Percentiles rank a stretch among this genome's conserved stretches.
Conservation (phyloP, 2,797 vertebrate species). For the Lerista edwardsae region DNA sequence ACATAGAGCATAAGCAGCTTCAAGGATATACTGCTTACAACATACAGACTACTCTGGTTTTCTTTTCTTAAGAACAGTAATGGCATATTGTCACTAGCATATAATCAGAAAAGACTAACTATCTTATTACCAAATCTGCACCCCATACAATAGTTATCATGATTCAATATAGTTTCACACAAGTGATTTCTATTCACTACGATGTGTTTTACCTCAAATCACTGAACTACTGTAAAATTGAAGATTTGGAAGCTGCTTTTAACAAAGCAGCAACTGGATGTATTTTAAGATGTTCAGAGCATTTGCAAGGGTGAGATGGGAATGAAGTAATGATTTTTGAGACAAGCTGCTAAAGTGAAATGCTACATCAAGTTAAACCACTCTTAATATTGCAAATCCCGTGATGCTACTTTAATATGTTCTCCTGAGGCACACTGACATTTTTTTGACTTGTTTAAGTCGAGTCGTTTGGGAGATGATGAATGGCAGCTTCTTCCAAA, state of each 20-base stretch:
- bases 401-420: background rate
- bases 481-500: constrained; percentile 3
- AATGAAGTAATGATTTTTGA: background rate
- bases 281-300: background rate
- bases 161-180: no score
- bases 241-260: background rate
- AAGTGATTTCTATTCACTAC: background rate
- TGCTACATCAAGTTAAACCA: background rate
- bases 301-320: background rate
- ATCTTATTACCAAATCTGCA: background rate
- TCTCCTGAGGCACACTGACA: background rate
- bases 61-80: no score
- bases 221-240: background rate
- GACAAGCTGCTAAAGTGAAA: constrained; percentile 4
- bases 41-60: no score
- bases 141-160: background rate
- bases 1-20: background rate
- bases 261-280: background rate
- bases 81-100: background rate
- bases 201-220: background rate
- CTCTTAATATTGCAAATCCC: background rate
- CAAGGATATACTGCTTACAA: no score
- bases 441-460: constrained; percentile 5
- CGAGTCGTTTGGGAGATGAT: background rate
- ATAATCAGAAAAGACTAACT: background rate